Evolutionary conservation across 2,113 vertebrate species (phyloP).

Genomic region (Dasyornis broadbenti): DNA sequence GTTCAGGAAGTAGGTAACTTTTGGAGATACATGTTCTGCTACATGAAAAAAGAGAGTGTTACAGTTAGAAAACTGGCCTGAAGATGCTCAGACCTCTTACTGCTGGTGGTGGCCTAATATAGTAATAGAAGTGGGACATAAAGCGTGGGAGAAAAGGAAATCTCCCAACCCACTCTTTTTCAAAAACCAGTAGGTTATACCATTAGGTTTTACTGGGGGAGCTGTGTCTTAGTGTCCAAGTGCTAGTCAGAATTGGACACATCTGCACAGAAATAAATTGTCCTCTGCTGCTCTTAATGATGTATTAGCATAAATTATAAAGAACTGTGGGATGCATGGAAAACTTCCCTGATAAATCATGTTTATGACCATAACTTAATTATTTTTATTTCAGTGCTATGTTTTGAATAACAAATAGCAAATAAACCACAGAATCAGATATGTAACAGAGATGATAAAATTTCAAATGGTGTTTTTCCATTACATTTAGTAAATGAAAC

Average conservation of each 20-base stretch:
- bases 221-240: rapidly evolving
- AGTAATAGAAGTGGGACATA: background rate
- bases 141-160: background rate
- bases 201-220: rapidly evolving
- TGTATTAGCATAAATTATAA: background rate
- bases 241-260: background rate
- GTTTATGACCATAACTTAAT: background rate
- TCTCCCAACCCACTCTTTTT: background rate
- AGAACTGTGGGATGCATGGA: background rate
- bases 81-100: background rate
- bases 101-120: background rate
- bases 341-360: background rate
- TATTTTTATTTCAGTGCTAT: background rate
- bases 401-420: background rate
- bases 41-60: background rate
- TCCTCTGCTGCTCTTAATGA: background rate
- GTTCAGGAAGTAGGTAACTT: background rate
- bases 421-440: background rate
- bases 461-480: background rate
- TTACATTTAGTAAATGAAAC: background rate
- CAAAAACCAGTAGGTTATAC: background rate
- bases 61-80: background rate
- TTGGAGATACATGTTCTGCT: background rate
- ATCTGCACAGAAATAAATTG: background rate
- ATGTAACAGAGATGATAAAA: background rate